Evolutionary conservation across 2,113 vertebrate species (phyloP), one percentile per base, ranked within the genome.

Genomic region (Ursus arctos): DNA sequence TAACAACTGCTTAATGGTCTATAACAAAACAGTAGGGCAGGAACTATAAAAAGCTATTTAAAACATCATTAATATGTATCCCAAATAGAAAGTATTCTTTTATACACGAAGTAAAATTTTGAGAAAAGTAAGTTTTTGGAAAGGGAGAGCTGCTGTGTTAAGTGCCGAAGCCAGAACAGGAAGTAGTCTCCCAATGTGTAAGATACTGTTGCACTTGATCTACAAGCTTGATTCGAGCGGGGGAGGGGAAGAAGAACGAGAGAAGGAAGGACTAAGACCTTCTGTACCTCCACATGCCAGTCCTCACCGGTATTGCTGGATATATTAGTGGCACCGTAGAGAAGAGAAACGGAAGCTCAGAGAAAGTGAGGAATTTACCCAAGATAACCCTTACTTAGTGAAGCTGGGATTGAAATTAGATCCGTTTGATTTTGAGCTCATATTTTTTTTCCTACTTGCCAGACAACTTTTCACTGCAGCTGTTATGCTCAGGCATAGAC

Each of bases 1-100:
- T 57, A 97, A 88, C 57, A 91, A 92, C 53, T 97, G 86, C 79
- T 91, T 97, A 94, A 92, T 97, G 77, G 53, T 95, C 71, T 97
- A 40, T 93, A 80, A 94, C 24, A 97, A 95, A 97, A 92, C 31
- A 67, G 24, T 92, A 55, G 47, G 69, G 28, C 47, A 85, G 63
- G 81, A 97, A n/a, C 65, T 88, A 51, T 67, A 40, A 85, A 93
- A 95, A 93, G 22, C 67, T 74, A 67, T 87, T 95, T 77, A 97
- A 96, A 95, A 77, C 63, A 91, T 85, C 49, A 84, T 95, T 84
- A 96, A 91, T 92, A 87, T 88, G 94, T 97, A 65, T 91, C 40
- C 76, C 55, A 26, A 74, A 74, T 67, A 94, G 57, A 67, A 81
- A 97, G 65, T 82, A 65, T 97, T 91, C 85, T 61, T 94, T 94